Base-by-base conservation (phyloP, 2,888 invertebrate genomes). In the Thera britannica region DNA sequence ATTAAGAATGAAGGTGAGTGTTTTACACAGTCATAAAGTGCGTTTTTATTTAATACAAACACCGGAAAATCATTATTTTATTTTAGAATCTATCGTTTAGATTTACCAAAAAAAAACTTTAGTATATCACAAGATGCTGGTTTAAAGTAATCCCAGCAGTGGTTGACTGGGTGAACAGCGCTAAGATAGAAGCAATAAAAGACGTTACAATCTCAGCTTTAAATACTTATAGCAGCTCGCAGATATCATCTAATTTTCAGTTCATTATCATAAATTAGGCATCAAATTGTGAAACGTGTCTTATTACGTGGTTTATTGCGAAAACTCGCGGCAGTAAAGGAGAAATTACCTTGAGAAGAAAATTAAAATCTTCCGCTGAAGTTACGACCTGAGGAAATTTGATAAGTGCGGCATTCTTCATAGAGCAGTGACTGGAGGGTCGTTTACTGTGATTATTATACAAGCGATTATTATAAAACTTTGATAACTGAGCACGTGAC, bases 181-280 rank as follows among this genome's bases (percentile, higher is more conserved):
- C 8, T 12, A 23, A 51, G 52, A 34, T 9, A 4, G 36, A 38
- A 12, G 36, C 51, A 62, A 48, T 57, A 62, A 65, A 51, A 46
- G 56, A 59, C 44, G 38, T 57, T 44, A 51, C 52, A 52, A 51
- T 59, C 58, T 58, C 62, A 49, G 61, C 41, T 38, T 44, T n/a
- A 23, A 38, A 48, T 41, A 59, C 36, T 23, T 52, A 5, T 2
- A 5, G 6, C 12, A 9, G 38, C 49, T 35, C 44, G 46, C 58
- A 34, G 56, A 62, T 70, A 63, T 62, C 55, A 59, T 58, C 64
- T 70, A 71, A 74, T 75, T 75, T 72, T 68, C 71, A 70, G 67
- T 72, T 75, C 71, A 71, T 72, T 75, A 73, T 68, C 72, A 72
- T 75, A 73, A 75, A 71, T 75, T 72, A 75, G 64, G 70, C 68